A percentile compares a stretch with the other conserved stretches of the same genome.
These are phyloP conservation scores for Luehdorfia chinensis DNA, from an alignment of 1,140 invertebrate species.

Conservation along the genomic window DNA sequence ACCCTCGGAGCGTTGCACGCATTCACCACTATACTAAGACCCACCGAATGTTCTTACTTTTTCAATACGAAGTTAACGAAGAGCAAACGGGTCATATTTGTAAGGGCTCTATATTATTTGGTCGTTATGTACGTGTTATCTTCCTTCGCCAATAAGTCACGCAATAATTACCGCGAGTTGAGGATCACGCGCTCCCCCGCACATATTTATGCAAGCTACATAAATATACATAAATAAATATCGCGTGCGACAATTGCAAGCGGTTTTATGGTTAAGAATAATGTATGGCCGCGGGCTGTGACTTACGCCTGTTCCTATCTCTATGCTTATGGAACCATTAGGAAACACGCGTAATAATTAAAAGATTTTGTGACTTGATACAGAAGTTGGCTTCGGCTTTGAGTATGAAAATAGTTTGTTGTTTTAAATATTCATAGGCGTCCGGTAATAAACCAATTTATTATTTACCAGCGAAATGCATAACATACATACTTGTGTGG, in stretches of 20 bases:
- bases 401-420: not conserved
- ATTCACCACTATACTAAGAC: constrained; percentile 36
- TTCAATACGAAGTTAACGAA: not conserved
- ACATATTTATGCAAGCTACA: constrained; percentile 62
- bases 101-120: constrained; percentile 35
- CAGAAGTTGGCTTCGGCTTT: too few relatives aligned
- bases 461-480: too few relatives aligned
- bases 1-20: constrained; percentile 43
- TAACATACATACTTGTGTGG: too few relatives aligned
- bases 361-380: constrained; percentile 8
- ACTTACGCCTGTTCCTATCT: constrained; percentile 9
- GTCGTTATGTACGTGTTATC: constrained; percentile 66
- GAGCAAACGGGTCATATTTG: not conserved
- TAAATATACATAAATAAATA: constrained; percentile 61
- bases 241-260: constrained; percentile 50
- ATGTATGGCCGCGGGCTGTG: constrained; percentile 25
- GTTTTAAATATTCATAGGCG: too few relatives aligned
- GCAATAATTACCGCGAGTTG: constrained; percentile 68
- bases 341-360: constrained; percentile 3
- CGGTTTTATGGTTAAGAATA: constrained; percentile 37
- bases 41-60: constrained; percentile 20
- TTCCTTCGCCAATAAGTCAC: constrained; percentile 70
- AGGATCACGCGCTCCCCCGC: constrained; percentile 58
- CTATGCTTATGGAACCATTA: not conserved
- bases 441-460: too few relatives aligned